phyloP scores from a whole-genome alignment of 2,888 invertebrate genomes.

The Sussaba pulchella region DNA sequence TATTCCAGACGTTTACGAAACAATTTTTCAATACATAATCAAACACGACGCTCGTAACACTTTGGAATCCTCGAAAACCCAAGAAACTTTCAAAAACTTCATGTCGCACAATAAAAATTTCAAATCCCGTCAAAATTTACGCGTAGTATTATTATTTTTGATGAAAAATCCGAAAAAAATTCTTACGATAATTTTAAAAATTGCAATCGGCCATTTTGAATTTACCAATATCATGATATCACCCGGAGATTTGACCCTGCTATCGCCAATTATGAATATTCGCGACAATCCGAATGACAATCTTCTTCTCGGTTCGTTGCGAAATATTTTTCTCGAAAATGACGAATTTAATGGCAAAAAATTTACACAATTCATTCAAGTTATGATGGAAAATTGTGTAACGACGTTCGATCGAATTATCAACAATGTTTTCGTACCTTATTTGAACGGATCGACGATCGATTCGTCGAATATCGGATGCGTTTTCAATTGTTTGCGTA shows the following conservation, averaged over 20 bases:
- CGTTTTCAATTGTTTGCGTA: slow-evolving; percentile 67
- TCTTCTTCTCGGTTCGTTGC: slow-evolving; percentile 63
- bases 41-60: slow-evolving; percentile 72
- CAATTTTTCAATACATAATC: slow-evolving; percentile 72
- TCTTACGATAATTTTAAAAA: slow-evolving; percentile 75
- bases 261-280: slow-evolving; percentile 75
- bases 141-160: slow-evolving; percentile 69
- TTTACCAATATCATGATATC: slow-evolving; percentile 74
- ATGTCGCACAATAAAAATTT: slow-evolving; percentile 72
- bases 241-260: slow-evolving; percentile 71
- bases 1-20: slow-evolving; percentile 72
- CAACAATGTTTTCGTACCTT: slow-evolving; percentile 75
- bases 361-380: slow-evolving; percentile 69
- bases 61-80: slow-evolving; percentile 71
- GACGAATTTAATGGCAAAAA: slow-evolving; percentile 72
- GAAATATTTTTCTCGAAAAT: slow-evolving; percentile 68
- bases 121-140: slow-evolving; percentile 61
- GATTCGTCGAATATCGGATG: slow-evolving; percentile 62
- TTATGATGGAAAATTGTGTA: slow-evolving; percentile 61
- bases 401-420: slow-evolving; percentile 72
- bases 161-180: slow-evolving; percentile 74
- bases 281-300: slow-evolving; percentile 65
- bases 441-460: slow-evolving; percentile 54
- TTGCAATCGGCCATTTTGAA: slow-evolving; percentile 73
- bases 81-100: slow-evolving; percentile 72